Percentiles rank a stretch among this genome's conserved stretches.
Conservation (phyloP, 2,797 vertebrate species). For the Amazonetta brasiliensis region DNA sequence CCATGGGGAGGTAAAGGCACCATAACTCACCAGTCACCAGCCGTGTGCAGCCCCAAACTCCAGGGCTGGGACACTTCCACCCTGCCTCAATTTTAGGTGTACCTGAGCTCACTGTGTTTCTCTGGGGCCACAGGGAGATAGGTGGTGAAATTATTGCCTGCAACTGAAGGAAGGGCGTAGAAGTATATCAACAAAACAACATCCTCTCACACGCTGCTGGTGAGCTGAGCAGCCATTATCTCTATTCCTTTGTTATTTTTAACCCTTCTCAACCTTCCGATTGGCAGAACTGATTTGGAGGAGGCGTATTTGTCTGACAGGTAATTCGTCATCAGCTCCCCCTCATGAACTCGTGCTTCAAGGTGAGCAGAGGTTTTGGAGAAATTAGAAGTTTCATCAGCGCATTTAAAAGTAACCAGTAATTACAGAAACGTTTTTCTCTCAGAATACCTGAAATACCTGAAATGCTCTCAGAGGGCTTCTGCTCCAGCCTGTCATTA, state of each 20-base stretch:
- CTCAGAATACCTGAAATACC: background rate
- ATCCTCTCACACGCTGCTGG: background rate
- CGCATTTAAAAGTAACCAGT: background rate
- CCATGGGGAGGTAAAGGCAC: background rate
- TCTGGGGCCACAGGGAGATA: background rate
- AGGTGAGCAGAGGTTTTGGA: background rate
- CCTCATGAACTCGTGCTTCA: background rate
- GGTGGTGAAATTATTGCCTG: slow-evolving; percentile 40
- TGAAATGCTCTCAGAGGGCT: background rate
- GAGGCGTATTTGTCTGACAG: background rate
- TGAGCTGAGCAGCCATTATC: background rate
- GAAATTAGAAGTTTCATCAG: background rate
- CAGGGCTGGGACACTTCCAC: background rate
- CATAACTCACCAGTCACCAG: background rate
- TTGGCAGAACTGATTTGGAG: background rate
- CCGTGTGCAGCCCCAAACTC: background rate
- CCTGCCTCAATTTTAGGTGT: background rate
- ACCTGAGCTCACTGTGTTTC: slow-evolving; percentile 24
- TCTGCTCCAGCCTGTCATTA: background rate
- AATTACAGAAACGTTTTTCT: background rate
- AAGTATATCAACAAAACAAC: slow-evolving; percentile 25
- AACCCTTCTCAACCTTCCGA: background rate
- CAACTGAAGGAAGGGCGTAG: slow-evolving; percentile 19
- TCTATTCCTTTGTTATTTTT: background rate
- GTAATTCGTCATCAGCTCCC: background rate